Evolutionary conservation across 92 coral and sea anemone genomes (phyloP).

Genomic region (Blastomussa wellsi): DNA sequence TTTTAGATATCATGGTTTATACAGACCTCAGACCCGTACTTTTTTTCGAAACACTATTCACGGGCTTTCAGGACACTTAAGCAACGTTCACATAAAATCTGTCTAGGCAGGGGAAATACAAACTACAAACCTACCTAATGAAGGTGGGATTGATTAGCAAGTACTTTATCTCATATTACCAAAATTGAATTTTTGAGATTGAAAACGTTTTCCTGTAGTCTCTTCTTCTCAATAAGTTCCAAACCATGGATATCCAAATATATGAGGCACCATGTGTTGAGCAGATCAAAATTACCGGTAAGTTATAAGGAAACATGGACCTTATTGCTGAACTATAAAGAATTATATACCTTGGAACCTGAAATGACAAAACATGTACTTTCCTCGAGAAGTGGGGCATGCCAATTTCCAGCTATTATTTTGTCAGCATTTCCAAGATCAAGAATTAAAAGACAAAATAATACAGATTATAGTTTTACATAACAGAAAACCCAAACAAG

Average conservation of each 20-base stretch:
- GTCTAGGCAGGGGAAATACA: too few species aligned
- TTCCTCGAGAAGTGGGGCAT: not conserved
- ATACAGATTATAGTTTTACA: not conserved
- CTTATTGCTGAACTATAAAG: not conserved
- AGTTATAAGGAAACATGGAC: not conserved
- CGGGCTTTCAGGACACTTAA: too few species aligned
- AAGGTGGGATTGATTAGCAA: too few species aligned
- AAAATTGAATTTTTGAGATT: too few species aligned
- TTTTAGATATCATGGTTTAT: not conserved
- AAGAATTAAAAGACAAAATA: not conserved
- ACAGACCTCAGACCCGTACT: not conserved
- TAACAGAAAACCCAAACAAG: not conserved
- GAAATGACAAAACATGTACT: not conserved
- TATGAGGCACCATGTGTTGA: not conserved
- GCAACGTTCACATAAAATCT: too few species aligned
- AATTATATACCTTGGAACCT: not conserved
- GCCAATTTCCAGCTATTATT: not conserved
- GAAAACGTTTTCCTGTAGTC: not conserved
- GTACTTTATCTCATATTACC: too few species aligned
- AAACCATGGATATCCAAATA: not conserved
- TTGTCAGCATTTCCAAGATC: not conserved
- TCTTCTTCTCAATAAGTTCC: not conserved
- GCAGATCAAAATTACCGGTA: conserved; percentile 6
- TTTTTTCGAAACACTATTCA: too few species aligned
- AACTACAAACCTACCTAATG: too few species aligned